These are phyloP conservation scores for Polyodon spathula DNA, from an alignment of 2,113 vertebrate species.

Conservation along the genomic window DNA sequence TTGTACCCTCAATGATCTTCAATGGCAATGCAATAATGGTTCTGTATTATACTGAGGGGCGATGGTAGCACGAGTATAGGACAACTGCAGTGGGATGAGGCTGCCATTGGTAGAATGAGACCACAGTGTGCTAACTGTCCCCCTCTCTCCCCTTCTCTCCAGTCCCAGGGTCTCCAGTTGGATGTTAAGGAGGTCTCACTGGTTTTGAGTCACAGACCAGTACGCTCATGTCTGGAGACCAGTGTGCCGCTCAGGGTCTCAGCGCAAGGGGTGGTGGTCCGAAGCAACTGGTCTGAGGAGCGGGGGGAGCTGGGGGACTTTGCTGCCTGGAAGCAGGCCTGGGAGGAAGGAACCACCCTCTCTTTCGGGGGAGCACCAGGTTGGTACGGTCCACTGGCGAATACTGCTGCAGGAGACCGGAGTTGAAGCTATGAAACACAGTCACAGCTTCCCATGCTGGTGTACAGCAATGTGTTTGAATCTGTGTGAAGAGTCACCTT, in stretches of 20 bases:
- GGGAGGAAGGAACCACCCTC: constrained; percentile 38
- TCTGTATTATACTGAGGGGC: too few relatives aligned
- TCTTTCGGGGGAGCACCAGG: constrained; percentile 50
- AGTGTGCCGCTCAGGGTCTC: constrained; percentile 37
- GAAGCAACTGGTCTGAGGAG: constrained; percentile 7
- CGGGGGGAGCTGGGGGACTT: background rate
- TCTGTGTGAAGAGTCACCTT: too few relatives aligned
- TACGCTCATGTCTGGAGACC: background rate
- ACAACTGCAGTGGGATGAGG: too few relatives aligned
- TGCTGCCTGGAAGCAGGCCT: constrained; percentile 16
- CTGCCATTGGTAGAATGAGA: too few relatives aligned
- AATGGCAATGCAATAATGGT: too few relatives aligned
- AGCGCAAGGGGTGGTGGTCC: constrained; percentile 25
- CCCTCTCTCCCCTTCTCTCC: background rate
- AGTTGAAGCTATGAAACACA: background rate
- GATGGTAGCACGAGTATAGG: too few relatives aligned
- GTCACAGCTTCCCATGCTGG: too few relatives aligned
- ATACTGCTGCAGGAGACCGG: too few relatives aligned
- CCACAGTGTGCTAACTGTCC: too few relatives aligned
- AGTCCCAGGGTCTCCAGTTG: background rate
- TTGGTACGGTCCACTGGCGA: constrained; percentile 30
- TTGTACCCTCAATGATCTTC: too few relatives aligned
- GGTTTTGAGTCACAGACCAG: background rate
- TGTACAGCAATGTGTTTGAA: too few relatives aligned
- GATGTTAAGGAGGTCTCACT: background rate